Conservation (phyloP, 1,140 invertebrate genomes). For the Rhizoglyphus robini region DNA sequence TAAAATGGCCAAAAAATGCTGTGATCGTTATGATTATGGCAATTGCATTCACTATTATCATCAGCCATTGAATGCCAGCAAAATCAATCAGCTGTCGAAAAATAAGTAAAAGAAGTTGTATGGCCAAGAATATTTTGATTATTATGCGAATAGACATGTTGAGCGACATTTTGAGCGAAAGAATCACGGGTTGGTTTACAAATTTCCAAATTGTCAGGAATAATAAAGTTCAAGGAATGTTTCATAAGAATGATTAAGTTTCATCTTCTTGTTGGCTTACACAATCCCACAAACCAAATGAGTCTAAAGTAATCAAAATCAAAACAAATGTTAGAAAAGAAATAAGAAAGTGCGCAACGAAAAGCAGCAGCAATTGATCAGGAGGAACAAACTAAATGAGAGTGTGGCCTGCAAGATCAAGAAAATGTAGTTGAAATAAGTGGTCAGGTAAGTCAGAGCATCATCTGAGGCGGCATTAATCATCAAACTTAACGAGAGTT, state of each 20-base stretch:
- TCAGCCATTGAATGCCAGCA: slow-evolving; percentile 11
- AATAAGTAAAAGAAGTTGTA: neutral
- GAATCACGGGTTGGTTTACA: too few species aligned
- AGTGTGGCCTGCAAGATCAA: neutral
- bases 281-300: neutral
- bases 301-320: neutral
- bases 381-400: neutral
- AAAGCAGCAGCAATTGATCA: neutral
- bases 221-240: too few species aligned
- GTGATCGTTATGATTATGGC: slow-evolving; percentile 5
- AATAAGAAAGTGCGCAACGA: neutral
- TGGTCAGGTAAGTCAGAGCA: neutral
- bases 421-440: neutral
- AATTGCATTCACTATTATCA: neutral
- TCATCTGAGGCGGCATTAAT: neutral
- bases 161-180: neutral
- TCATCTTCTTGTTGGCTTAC: neutral
- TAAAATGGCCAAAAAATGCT: neutral
- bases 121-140: neutral
- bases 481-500: too few species aligned
- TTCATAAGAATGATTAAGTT: too few species aligned
- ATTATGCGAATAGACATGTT: neutral
- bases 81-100: slow-evolving; percentile 10
- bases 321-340: neutral
- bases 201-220: too few species aligned